Base-by-base conservation (phyloP, 1,140 invertebrate genomes). In the Drosophila pruinosa region DNA sequence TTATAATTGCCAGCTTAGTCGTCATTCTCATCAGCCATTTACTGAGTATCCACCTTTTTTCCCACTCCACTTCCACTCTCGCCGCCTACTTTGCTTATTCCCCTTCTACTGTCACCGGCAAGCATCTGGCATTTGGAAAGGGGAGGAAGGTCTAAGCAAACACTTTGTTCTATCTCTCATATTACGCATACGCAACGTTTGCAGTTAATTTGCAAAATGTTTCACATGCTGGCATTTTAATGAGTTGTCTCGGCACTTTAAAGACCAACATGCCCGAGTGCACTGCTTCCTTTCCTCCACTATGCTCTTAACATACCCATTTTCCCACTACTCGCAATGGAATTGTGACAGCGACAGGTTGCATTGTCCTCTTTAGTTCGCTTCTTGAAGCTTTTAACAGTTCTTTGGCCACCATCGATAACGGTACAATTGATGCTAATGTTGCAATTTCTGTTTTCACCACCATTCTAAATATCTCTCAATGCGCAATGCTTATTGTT, bases 171-270 rank as follows among this genome's bases (percentile, higher is more conserved):
- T 50, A 61, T 34, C 68, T 63, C 41, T 61, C 48, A 86, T 79
- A 61, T 61, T 71, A 80, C 68, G 81, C 70, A 86, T 80, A 85
- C 73, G 81, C 76, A 63, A 86, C 81, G 81, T 80, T 74, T 71
- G 81, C 81, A 86, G 81, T 85, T 86, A 85, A 85, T 85, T 86
- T 85, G 77, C 76, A 77, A 85, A 81, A 85, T 80, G 81, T 86
- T 80, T 64, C 69, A 71, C 72, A 79, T 77, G 58, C 72, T 75
- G 81, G 75, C 76, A 71, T 77, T 72, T 86, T 86, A 85, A 85
- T 86, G 81, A 85, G 81, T 71, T 85, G 72, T 78, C 79, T 52
- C 64, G 72, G 41, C 38, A 52, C 59, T 72, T 78, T 72, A 75
- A 83, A 43, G 15, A 34, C 31, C 47, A 67, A 24, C 54, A 34